Evolutionary conservation across 2,113 vertebrate genomes (phyloP).

Genomic region (Saccopteryx leptura): DNA sequence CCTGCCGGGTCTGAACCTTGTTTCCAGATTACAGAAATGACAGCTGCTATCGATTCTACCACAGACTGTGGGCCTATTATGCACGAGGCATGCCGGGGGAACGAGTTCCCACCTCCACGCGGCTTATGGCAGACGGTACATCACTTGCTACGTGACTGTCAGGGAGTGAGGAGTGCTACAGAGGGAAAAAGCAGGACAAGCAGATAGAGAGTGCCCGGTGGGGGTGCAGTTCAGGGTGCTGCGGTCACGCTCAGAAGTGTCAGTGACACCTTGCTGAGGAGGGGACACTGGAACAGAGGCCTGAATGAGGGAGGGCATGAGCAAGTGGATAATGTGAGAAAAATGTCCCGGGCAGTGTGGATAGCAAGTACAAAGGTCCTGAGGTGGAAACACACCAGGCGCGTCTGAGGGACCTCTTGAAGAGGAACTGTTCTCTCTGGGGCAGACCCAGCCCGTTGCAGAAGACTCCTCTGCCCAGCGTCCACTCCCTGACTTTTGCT

Average conservation of each 20-base stretch:
- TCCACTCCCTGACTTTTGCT: not conserved
- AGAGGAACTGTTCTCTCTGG: rapidly evolving
- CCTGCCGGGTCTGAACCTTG: rapidly evolving
- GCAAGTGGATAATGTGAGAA: no score
- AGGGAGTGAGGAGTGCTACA: rapidly evolving
- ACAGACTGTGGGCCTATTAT: not conserved
- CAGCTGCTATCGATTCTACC: rapidly evolving
- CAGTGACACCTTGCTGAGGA: not conserved
- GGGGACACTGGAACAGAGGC: not conserved
- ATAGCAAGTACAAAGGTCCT: not conserved
- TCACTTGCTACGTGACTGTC: rapidly evolving
- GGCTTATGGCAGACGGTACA: rapidly evolving
- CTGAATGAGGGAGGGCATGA: not conserved
- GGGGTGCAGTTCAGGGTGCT: not conserved
- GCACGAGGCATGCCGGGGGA: not conserved
- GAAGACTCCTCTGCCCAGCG: not conserved
- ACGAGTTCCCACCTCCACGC: not conserved
- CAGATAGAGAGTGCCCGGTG: rapidly evolving
- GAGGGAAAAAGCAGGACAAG: not conserved
- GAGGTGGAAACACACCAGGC: not conserved
- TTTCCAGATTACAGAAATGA: not conserved
- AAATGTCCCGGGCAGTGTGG: not conserved
- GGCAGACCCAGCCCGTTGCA: rapidly evolving
- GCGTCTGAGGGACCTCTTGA: not conserved
- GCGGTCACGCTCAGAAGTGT: not conserved